Evolutionary conservation across 2,888 invertebrate genomes (phyloP), one percentile per base, ranked within the genome.

Genomic region (Apamea sordens): DNA sequence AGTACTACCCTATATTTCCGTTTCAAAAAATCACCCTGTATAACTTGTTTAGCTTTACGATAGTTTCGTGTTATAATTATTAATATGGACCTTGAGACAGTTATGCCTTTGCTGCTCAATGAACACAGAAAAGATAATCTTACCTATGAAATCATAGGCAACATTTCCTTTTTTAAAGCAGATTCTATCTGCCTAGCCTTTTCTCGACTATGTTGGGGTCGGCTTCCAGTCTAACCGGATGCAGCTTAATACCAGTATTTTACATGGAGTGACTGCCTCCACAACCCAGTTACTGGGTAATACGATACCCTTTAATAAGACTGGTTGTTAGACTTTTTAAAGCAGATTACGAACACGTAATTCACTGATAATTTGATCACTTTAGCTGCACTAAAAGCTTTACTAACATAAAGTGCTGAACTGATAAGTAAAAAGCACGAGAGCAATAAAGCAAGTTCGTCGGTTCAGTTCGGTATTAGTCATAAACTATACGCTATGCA

Each of bases 401-500:
- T 56, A 53, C 15, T 67, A 8, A 36, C 28, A 63, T 8, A 24
- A 50, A 69, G 63, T 59, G 21, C 24, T 47, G 6, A 5, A 24
- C 15, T 77, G n/a, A 56, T 77, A 56, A 77, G 11, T 64, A 69
- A 47, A 53, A 63, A 64, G n/a, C 67, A 61, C 65, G 59, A 65
- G 28, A 56, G n/a, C 36, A 68, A 81, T 73, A 73, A 84, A 84
- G 28, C 50, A 65, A 82, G 69, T 80, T 80, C 64, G 50, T 36
- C 36, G 50, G 50, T 36, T 64, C 24, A 18, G 68, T 68, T 68
- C 32, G 18, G 41, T 50, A 79, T 64, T 64, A 69, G 56, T 73
- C 73, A 85, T 82, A 65, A 79, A 73, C 32, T 53, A 80, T 68
- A 82, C 63, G 73, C 68, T 69, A 80, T 73, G 50, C 50, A 82